A percentile compares a stretch with the other conserved stretches of the same genome.
Conservation (phyloP, 2,113 vertebrate species). For the Brevimyrus niger region DNA sequence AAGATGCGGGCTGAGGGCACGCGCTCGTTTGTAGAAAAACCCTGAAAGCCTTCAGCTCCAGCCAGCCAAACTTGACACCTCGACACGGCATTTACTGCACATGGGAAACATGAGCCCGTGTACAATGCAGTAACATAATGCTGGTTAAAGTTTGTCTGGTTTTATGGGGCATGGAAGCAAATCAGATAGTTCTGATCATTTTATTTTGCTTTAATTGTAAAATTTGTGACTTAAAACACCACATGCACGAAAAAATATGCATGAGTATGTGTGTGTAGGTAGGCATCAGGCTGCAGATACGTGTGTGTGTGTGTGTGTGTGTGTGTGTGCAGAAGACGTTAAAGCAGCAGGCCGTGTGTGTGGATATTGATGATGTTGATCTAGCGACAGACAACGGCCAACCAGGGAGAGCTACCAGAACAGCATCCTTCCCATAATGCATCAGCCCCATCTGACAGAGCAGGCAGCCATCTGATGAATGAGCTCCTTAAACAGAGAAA, state of each 20-base stretch:
- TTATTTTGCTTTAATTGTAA: not conserved
- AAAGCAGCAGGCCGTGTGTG: not conserved
- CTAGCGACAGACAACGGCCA: not conserved
- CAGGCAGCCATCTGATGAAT: not conserved
- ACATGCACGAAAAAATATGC: not conserved
- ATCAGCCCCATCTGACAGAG: not conserved
- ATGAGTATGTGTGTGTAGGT: not conserved
- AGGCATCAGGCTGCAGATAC: not conserved
- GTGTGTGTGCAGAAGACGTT: not conserved
- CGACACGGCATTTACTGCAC: not conserved
- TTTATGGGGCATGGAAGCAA: not conserved
- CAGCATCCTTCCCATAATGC: not conserved
- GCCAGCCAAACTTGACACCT: not conserved
- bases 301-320: not conserved
- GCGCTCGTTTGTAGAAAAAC: slow-evolving; percentile 16
- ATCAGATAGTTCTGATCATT: not conserved
- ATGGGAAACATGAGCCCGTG: not conserved
- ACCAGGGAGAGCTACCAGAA: not conserved
- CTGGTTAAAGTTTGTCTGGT: not conserved
- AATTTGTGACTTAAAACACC: not conserved
- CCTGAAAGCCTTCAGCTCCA: not conserved
- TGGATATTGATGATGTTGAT: not conserved
- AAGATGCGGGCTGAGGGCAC: slow-evolving; percentile 60
- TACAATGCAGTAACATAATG: not conserved
- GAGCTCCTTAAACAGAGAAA: not conserved